Evolutionary conservation across 2,888 invertebrate genomes (phyloP), one percentile per base, ranked within the genome.

Genomic region (Standfussiana lucernea): DNA sequence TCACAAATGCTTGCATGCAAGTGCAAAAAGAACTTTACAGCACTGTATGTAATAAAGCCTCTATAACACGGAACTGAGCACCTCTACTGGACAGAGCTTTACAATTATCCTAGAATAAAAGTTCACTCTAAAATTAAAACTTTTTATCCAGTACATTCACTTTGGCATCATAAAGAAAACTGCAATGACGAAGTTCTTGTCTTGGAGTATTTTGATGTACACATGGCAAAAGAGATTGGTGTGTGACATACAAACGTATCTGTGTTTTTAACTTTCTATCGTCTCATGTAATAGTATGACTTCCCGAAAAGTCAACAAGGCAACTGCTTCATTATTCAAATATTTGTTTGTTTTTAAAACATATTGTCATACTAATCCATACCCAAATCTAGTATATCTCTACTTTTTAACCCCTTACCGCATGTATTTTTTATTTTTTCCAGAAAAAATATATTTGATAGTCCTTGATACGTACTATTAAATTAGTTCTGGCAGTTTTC

Each of bases 321-420:
- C 18, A 42, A 28, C 50, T 56, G 62, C 42, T 35, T 50, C n/a
- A 47, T 28, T 79, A 40, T n/a, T 11, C 28, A 67, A 82, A 80
- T 72, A 72, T 81, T 69, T 45, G 68, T 32, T 8, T 21, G 10
- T 32, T 32, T 59, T 8, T 59, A 32, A 56, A 24, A 45, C 11
- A 28, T n/a, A 28, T 11, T 47, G 21, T 53, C 53, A 56, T 32
- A 40, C 32, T 73, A 35, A 66, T 66, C 35, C 28, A 15, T 65
- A 28, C 18, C 42, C 24, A 59, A 59, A 73, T 65, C n/a, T 59
- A 47, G n/a, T 28, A 47, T 32, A 47, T 32, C 32, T 42, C 28
- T 24, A 56, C 35, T 77, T 50, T 28, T 21, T 66, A n/a, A n/a
- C n/a, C n/a, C n/a, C n/a, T n/a, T n/a, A n/a, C n/a, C n/a, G n/a